A percentile compares a stretch with the other conserved stretches of the same genome.
Evolutionary conservation across 2,797 vertebrate species (phyloP).

Genomic region (Tenualosa ilisha): DNA sequence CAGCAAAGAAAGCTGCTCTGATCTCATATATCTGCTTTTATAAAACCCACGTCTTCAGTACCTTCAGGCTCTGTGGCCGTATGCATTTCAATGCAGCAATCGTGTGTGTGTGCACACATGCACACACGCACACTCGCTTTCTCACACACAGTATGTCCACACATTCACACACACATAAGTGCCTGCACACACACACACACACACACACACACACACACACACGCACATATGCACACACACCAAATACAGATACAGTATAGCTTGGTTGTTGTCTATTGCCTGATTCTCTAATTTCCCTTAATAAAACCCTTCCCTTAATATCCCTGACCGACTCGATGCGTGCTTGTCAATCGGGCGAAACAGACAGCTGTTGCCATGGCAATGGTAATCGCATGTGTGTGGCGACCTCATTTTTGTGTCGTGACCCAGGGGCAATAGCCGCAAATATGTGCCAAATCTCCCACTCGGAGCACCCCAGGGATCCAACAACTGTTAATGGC

Average conservation of each 20-base stretch:
- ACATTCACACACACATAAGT: neutral
- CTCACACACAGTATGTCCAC: no score
- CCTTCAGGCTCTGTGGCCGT: neutral
- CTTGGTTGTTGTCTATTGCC: neutral
- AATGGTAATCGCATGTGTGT: constrained; percentile 25
- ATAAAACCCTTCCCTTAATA: neutral
- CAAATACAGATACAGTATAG: neutral
- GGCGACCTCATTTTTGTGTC: neutral
- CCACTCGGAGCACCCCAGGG: neutral
- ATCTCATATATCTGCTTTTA: constrained; percentile 4
- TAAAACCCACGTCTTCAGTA: neutral
- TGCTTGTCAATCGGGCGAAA: constrained; percentile 27
- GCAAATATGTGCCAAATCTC: constrained; percentile 21
- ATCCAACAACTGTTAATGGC: neutral
- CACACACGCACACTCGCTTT: neutral
- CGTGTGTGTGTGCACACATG: neutral
- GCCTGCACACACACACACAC: neutral
- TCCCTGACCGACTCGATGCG: neutral
- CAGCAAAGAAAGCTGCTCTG: neutral
- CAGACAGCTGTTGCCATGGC: constrained; percentile 31
- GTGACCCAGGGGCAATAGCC: neutral
- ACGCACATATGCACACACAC: neutral
- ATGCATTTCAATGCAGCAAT: neutral
- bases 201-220: neutral
- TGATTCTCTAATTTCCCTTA: neutral